Conservation (phyloP, 1,140 invertebrate genomes). For the Ostrea edulis region DNA sequence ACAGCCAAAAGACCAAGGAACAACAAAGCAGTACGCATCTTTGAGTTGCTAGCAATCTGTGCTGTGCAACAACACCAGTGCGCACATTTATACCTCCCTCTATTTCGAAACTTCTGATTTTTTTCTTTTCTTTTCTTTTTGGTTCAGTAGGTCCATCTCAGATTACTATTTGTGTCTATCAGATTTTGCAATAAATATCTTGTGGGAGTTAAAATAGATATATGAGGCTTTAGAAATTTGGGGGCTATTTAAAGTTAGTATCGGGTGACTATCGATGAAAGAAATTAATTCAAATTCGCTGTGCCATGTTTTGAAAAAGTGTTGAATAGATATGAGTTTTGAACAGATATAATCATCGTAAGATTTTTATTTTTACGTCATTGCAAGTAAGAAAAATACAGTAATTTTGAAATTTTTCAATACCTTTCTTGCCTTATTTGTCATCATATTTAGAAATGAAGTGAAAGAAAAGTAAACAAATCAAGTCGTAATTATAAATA, state of each 20-base stretch:
- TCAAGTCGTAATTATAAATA: too few species aligned
- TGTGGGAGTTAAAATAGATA: background rate
- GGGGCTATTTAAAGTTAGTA: background rate
- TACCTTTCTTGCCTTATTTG: too few species aligned
- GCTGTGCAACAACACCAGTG: background rate
- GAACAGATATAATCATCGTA: too few species aligned
- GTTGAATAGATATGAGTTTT: background rate
- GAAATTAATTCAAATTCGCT: background rate
- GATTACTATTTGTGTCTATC: background rate
- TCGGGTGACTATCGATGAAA: background rate
- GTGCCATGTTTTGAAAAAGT: background rate
- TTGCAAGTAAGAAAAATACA: too few species aligned
- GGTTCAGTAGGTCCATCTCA: background rate
- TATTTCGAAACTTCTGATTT: background rate
- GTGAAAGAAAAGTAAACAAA: too few species aligned
- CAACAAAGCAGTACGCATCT: background rate
- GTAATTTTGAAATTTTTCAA: too few species aligned
- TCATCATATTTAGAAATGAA: too few species aligned
- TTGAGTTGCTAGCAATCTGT: background rate
- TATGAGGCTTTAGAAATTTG: background rate
- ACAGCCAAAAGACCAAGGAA: background rate
- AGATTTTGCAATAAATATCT: background rate
- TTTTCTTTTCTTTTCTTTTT: too few species aligned
- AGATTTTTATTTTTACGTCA: too few species aligned
- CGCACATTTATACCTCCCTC: background rate